Percentiles rank a stretch among this genome's conserved stretches.
phyloP scores from a whole-genome alignment of 2,797 vertebrate genomes.

The Pachyuromys duprasi region DNA sequence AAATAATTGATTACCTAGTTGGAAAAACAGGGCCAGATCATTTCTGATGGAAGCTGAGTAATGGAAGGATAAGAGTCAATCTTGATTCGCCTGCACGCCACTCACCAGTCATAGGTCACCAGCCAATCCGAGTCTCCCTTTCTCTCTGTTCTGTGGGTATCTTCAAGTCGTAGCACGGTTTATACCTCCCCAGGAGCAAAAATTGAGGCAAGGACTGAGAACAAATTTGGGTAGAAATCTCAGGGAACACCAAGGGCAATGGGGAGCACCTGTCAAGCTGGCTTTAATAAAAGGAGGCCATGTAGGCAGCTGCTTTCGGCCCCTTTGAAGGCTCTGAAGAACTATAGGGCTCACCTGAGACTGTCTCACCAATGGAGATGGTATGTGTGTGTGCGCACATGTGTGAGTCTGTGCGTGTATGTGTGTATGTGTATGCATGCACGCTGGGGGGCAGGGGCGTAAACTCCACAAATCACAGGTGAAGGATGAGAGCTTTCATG shows the following conservation, averaged over 20 bases:
- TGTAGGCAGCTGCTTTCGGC: not conserved
- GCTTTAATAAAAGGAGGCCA: not conserved
- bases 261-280: not conserved
- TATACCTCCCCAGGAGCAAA: not conserved
- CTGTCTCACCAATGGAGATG: not conserved
- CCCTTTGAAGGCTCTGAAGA: not conserved
- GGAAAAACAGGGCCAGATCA: slow-evolving; percentile 16
- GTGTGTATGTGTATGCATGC: not conserved
- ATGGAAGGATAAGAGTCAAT: not conserved
- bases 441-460: not conserved
- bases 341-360: not conserved
- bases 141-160: not conserved
- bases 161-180: not conserved
- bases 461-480: not conserved
- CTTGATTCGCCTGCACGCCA: not conserved
- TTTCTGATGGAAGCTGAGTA: not conserved
- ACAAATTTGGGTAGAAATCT: not conserved
- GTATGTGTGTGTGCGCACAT: not conserved
- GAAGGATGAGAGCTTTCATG: not conserved
- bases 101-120: not conserved
- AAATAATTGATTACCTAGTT: slow-evolving; percentile 38
- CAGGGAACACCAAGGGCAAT: not conserved
- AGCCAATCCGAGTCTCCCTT: not conserved
- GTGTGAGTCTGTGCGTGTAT: not conserved
- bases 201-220: not conserved